Evolutionary conservation across 2,797 vertebrate genomes (phyloP).

Genomic region (Kryptopterus vitreolus): DNA sequence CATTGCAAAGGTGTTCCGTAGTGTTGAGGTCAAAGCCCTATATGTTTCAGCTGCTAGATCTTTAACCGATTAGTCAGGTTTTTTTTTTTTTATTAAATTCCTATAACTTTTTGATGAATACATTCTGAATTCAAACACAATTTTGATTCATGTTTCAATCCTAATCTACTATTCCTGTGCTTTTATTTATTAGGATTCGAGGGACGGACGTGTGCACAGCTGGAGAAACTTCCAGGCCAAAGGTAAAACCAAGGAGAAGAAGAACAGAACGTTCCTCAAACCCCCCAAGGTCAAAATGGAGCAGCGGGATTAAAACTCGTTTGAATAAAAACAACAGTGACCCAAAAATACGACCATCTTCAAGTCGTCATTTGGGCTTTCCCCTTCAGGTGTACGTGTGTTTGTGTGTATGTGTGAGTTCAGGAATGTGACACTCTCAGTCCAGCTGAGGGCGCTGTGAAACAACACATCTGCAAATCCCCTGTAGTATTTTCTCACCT

Average conservation of each 20-base stretch:
- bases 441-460: constrained; percentile 34
- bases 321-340: neutral
- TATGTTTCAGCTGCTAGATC: no score
- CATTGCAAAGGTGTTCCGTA: no score
- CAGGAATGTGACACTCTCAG: neutral
- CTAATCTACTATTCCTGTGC: neutral
- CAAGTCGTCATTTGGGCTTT: neutral
- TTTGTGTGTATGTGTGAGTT: neutral
- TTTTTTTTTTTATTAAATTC: no score
- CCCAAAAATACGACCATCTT: neutral
- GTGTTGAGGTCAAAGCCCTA: no score
- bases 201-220: constrained; percentile 96
- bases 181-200: constrained; percentile 81
- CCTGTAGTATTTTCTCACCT: constrained; percentile 2
- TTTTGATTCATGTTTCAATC: neutral
- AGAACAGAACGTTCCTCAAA: constrained; percentile 94
- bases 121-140: no score
- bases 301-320: constrained; percentile 85
- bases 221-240: constrained; percentile 97
- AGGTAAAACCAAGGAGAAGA: constrained; percentile 91
- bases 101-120: neutral
- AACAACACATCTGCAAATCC: neutral
- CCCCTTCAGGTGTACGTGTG: neutral
- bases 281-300: constrained; percentile 99
- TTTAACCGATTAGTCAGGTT: no score